Evolutionary conservation across 2,888 invertebrate genomes (phyloP).

Genomic region (Platerodrilus igneus): DNA sequence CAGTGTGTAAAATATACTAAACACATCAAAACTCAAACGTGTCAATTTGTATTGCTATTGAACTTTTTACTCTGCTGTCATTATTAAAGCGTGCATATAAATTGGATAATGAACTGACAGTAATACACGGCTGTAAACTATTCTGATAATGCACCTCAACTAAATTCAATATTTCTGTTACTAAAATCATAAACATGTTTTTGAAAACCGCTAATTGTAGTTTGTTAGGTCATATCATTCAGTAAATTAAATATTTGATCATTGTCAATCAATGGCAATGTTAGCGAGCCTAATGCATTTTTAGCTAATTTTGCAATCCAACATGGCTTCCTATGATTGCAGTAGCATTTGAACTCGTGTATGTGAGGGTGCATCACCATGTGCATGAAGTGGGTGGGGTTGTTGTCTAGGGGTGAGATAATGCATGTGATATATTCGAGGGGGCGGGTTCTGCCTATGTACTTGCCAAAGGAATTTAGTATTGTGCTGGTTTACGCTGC

Average conservation of each 20-base stretch:
- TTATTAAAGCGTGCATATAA: too few relatives aligned
- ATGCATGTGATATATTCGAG: conserved; percentile 37
- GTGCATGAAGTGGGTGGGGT: conserved; percentile 30
- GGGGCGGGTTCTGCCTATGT: conserved; percentile 40
- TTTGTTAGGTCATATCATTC: too few relatives aligned
- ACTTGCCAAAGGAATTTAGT: conserved; percentile 39
- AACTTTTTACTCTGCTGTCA: too few relatives aligned
- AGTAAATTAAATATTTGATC: conserved; percentile 12
- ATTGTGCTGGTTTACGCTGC: conserved; percentile 30
- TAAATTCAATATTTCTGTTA: too few relatives aligned
- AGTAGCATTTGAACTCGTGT: conserved; percentile 30
- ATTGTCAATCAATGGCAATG: not conserved
- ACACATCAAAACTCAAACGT: too few relatives aligned
- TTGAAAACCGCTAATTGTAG: too few relatives aligned
- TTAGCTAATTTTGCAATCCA: conserved; percentile 40
- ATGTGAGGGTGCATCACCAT: conserved; percentile 33
- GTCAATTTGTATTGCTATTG: too few relatives aligned
- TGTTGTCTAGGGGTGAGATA: conserved; percentile 34
- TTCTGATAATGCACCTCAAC: too few relatives aligned
- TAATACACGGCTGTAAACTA: too few relatives aligned
- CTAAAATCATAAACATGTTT: too few relatives aligned
- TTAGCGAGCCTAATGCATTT: conserved; percentile 23
- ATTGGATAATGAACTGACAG: too few relatives aligned
- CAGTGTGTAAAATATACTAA: too few relatives aligned
- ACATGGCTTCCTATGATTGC: conserved; percentile 37